Evolutionary conservation across 1,140 invertebrate species (phyloP), one percentile per base, ranked within the genome.

Genomic region (Heliconius melpomene): DNA sequence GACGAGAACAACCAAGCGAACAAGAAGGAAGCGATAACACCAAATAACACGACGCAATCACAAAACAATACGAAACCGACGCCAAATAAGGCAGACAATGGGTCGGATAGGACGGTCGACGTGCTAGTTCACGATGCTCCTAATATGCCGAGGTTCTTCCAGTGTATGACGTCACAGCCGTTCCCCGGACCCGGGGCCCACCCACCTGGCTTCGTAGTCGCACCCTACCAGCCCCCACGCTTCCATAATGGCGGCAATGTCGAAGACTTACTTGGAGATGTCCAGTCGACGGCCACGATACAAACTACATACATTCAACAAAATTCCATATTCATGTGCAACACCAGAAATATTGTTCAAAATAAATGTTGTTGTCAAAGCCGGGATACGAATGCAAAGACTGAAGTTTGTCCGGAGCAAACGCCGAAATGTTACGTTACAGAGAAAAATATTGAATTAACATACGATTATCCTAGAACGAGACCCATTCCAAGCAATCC

Each of bases 381-480:
- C 79, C 85, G 85, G n/a, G 88, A 93, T 72, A 79, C 87, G 13
- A 81, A 82, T 3, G 77, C 85, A 46, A 84, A 85, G 79, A 82
- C 84, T 54, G 85, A 84, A 79, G 76, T 80, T 75, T 70, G 84
- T 60, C 79, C 85, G 77, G 84, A 87, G 40, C 85, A 91, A 74
- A 82, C 84, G 32, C 89, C 91, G 1, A 93, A 92, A 75, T 91
- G 84, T 29, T 95, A 94, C 74, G 91, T 94, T 1, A 95, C 94
- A 23, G 94, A 95, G 81, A 95, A 95, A 83, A 95, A 94, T 80
- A 95, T 95, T 80, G 94, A 95, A 84, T 79, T 95, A 54, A 94
- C 92, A 2, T 95, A 95, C 78, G 94, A 95, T 79, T 95, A 95
- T 84, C 94, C 94, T 1, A 90, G 91, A 88, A 84, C 90, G 26